Evolutionary conservation across 2,797 vertebrate genomes (phyloP).

Genomic region (Acrossocheilus wenchowensis): DNA sequence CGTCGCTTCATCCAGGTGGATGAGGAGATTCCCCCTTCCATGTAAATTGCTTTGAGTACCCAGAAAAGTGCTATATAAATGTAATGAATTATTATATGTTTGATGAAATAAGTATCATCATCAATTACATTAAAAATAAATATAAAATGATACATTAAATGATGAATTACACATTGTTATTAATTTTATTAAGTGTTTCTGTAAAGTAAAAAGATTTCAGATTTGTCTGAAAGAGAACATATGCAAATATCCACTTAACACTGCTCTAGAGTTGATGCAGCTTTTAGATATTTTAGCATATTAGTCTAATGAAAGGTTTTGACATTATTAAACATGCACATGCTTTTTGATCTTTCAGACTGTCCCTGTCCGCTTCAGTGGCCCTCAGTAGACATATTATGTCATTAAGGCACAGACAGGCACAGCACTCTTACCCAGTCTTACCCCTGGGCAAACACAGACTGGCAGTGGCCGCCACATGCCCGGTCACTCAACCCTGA

Average conservation of each 20-base stretch:
- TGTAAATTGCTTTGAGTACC: too few species aligned
- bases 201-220: not conserved
- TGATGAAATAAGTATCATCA: not conserved
- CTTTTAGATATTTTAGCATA: not conserved
- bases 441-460: slow-evolving; percentile 38
- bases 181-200: not conserved
- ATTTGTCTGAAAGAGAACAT: not conserved
- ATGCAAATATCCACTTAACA: not conserved
- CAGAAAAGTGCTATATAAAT: too few species aligned
- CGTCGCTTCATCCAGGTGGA: too few species aligned
- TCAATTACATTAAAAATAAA: not conserved
- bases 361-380: slow-evolving; percentile 8
- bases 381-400: slow-evolving; percentile 34
- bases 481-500: slow-evolving; percentile 54
- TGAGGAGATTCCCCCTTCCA: too few species aligned
- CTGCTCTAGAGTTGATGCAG: not conserved
- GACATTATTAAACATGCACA: not conserved
- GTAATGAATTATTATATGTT: too few species aligned
- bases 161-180: not conserved
- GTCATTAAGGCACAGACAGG: slow-evolving; percentile 25
- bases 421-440: slow-evolving; percentile 2
- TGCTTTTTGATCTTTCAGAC: not conserved
- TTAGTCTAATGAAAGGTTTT: not conserved
- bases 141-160: not conserved
- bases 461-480: slow-evolving; percentile 34